Conservation (phyloP, 2,113 vertebrate genomes). For the Coryphaenoides rupestris region DNA sequence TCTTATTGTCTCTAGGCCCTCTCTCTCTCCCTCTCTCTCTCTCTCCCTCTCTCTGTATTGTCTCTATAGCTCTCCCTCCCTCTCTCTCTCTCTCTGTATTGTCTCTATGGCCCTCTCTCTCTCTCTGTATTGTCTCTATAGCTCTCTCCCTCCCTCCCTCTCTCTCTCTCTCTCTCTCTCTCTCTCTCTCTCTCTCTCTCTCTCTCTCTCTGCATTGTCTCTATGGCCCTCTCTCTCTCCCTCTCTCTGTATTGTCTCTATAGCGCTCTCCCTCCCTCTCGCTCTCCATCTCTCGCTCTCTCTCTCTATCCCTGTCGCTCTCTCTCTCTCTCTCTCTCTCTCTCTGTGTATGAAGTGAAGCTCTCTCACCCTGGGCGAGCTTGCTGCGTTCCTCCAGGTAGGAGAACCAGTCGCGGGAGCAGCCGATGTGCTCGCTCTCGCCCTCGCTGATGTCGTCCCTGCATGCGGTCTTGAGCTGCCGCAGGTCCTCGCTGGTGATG, state of each 20-base stretch:
- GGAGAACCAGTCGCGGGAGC: constrained; percentile 87
- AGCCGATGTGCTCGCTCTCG: constrained; percentile 85
- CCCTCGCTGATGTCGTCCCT: constrained; percentile 93
- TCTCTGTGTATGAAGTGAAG: constrained; percentile 1
- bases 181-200: background rate
- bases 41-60: too few relatives aligned
- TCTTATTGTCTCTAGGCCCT: too few relatives aligned
- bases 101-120: background rate
- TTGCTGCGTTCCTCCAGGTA: constrained; percentile 93
- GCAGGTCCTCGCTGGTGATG: constrained; percentile 91
- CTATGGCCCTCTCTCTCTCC: background rate
- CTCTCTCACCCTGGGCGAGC: constrained; percentile 83
- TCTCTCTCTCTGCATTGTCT: background rate
- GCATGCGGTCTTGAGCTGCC: constrained; percentile 91
- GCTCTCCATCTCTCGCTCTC: too few relatives aligned
- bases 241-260: background rate
- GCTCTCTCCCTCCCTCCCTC: too few relatives aligned
- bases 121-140: background rate
- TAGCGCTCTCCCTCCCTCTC: too few relatives aligned
- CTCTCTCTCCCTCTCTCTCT: too few relatives aligned
- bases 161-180: background rate
- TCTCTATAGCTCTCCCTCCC: too few relatives aligned
- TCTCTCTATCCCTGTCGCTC: background rate
- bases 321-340: constrained; percentile 6
- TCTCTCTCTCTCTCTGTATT: constrained; percentile 5